These are phyloP conservation scores for Lathronympha strigana DNA, from an alignment of 2,888 invertebrate genomes.

Conservation along the genomic window DNA sequence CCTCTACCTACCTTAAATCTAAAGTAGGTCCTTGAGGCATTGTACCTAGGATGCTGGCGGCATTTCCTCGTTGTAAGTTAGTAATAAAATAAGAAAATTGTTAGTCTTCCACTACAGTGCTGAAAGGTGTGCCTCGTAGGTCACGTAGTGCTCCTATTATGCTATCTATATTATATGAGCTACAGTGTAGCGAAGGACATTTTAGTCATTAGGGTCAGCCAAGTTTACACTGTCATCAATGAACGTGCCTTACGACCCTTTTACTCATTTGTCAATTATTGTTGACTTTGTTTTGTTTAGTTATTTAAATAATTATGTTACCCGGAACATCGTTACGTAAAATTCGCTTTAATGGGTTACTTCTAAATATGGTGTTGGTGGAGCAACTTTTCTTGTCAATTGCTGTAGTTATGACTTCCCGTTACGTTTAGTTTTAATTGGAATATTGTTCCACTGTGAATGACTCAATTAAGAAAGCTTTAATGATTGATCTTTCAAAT, in stretches of 20 bases:
- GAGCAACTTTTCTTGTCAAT: too few relatives aligned
- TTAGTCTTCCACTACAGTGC: slow-evolving; percentile 19
- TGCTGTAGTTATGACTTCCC: too few relatives aligned
- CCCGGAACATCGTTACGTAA: neutral
- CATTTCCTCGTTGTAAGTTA: neutral
- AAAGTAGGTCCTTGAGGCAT: too few relatives aligned
- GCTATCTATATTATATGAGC: slow-evolving; percentile 26
- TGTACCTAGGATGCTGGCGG: too few relatives aligned
- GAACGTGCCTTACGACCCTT: slow-evolving; percentile 8
- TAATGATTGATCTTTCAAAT: too few relatives aligned
- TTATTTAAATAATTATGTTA: neutral
- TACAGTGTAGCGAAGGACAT: slow-evolving; percentile 58
- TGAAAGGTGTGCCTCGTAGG: slow-evolving; percentile 44
- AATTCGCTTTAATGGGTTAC: too few relatives aligned
- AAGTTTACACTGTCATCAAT: slow-evolving; percentile 16
- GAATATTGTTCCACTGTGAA: too few relatives aligned
- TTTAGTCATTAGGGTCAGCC: slow-evolving; percentile 73
- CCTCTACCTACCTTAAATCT: too few relatives aligned
- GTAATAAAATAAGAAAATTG: slow-evolving; percentile 7
- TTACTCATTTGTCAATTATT: slow-evolving; percentile 9
- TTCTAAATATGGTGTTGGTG: too few relatives aligned
- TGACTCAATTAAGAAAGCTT: too few relatives aligned
- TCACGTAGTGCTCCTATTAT: slow-evolving; percentile 43
- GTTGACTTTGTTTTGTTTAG: neutral
- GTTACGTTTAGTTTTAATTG: too few relatives aligned